Evolutionary conservation across 2,888 invertebrate species (phyloP).

Genomic region (Amiota communis): DNA sequence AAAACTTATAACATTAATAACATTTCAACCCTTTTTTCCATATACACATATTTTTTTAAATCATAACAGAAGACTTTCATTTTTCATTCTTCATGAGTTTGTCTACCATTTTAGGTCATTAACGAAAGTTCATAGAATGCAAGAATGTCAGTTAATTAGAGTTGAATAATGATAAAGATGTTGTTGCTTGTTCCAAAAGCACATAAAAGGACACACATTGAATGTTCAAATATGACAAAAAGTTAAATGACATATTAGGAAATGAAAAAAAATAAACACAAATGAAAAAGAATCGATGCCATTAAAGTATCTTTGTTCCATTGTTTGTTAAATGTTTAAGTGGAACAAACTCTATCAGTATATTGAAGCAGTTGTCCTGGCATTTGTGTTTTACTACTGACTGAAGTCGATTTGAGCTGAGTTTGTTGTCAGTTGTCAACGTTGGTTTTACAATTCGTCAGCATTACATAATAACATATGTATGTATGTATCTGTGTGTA

Average conservation of each 20-base stretch:
- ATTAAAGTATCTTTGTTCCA: not conserved
- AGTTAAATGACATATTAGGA: constrained; percentile 15
- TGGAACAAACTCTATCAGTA: not conserved
- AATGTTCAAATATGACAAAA: not conserved
- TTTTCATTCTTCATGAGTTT: too few species aligned
- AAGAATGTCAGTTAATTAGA: constrained; percentile 43
- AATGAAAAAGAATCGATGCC: not conserved
- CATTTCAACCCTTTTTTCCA: too few species aligned
- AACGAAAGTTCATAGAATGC: constrained; percentile 35
- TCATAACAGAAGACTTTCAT: too few species aligned
- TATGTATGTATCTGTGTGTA: too few species aligned
- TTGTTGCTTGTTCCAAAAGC: not conserved
- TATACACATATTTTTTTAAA: too few species aligned
- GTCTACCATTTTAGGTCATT: not conserved
- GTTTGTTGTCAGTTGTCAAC: constrained; percentile 15
- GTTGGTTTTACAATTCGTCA: constrained; percentile 21
- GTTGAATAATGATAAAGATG: constrained; percentile 34
- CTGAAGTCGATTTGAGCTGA: not conserved
- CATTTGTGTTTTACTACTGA: not conserved
- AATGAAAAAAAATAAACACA: not conserved
- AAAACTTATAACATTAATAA: too few species aligned
- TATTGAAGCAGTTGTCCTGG: not conserved
- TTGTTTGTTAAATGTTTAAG: too few species aligned
- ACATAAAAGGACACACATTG: not conserved
- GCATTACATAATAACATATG: not conserved